Conservation (phyloP, 2,113 vertebrate genomes). For the Rhabdornis inornatus region DNA sequence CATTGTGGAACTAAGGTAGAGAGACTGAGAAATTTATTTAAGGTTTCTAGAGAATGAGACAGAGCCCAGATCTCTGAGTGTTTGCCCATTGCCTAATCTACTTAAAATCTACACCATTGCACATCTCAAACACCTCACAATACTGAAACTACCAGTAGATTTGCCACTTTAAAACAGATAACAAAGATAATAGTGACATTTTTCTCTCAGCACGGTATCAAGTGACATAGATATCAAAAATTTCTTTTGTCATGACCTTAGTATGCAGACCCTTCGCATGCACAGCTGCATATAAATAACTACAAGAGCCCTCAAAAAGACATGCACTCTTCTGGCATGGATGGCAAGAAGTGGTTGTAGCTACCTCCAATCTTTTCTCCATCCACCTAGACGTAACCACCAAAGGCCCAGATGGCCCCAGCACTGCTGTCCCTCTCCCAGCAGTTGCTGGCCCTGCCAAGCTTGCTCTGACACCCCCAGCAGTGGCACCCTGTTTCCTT, state of each 20-base stretch:
- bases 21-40: neutral
- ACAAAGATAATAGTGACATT: neutral
- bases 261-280: neutral
- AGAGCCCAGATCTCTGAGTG: neutral
- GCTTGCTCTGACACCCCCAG: neutral
- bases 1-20: neutral
- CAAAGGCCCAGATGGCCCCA: neutral
- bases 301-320: neutral
- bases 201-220: neutral
- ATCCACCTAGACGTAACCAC: too few species aligned
- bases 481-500: neutral
- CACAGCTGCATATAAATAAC: neutral
- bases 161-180: neutral
- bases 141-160: neutral
- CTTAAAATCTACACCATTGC: neutral
- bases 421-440: neutral
- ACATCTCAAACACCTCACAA: neutral
- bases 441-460: neutral
- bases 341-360: neutral
- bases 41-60: neutral
- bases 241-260: neutral
- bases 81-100: neutral
- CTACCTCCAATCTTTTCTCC: neutral
- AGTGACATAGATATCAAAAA: neutral
- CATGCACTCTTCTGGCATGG: neutral